These are phyloP conservation scores for Struthidea cinerea DNA, from an alignment of 2,113 vertebrate species.

Conservation along the genomic window DNA sequence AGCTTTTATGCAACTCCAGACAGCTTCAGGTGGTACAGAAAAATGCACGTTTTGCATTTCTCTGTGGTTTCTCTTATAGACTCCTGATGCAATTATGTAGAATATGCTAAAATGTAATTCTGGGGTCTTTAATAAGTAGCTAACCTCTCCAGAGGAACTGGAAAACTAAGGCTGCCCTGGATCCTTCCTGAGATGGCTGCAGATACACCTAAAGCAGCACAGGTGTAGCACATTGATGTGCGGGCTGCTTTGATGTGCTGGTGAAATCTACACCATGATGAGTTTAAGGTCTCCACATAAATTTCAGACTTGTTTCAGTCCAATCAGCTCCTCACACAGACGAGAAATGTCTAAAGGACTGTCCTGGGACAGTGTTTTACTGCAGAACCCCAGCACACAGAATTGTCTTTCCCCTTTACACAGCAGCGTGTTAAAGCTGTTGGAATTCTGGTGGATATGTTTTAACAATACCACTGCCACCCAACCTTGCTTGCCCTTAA, in stretches of 20 bases:
- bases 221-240: accelerated
- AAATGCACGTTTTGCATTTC: background rate
- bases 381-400: background rate
- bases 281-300: background rate
- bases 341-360: background rate
- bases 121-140: background rate
- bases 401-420: accelerated
- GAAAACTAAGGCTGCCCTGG: background rate
- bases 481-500: too few species aligned
- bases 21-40: background rate
- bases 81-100: background rate
- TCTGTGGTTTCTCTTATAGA: background rate
- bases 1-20: background rate
- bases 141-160: background rate
- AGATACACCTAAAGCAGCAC: background rate
- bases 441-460: background rate
- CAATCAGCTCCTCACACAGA: background rate
- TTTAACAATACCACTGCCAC: background rate
- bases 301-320: background rate
- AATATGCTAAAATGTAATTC: background rate
- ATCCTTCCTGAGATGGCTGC: background rate
- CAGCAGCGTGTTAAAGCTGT: accelerated
- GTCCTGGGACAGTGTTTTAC: background rate
- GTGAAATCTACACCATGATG: background rate
- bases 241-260: background rate